Evolutionary conservation across 53 echinoderm and acorn worm genomes (phyloP).

Genomic region (Patiria pectinifera): DNA sequence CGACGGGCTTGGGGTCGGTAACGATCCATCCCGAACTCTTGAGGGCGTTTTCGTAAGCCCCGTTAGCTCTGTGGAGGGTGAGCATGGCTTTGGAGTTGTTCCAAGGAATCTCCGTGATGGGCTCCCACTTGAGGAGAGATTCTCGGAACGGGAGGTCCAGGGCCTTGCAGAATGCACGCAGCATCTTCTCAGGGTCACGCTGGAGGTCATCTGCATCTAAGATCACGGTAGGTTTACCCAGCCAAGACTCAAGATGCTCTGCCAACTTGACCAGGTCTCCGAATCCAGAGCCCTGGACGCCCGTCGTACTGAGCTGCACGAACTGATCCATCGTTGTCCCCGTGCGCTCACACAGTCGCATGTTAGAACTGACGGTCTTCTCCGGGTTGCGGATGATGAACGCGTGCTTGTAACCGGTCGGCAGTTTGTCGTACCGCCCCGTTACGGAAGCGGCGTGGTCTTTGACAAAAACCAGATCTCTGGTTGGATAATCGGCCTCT

Average conservation of each 20-base stretch:
- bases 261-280: constrained; percentile 16
- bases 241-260: constrained; percentile 21
- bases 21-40: constrained; percentile 31
- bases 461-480: constrained; percentile 34
- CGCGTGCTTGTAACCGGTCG: constrained; percentile 16
- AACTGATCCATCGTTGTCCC: constrained; percentile 22
- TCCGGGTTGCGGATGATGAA: constrained; percentile 35
- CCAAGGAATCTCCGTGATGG: constrained; percentile 51
- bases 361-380: neutral
- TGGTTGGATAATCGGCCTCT: constrained; percentile 8
- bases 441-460: constrained; percentile 14
- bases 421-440: constrained; percentile 22
- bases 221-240: neutral
- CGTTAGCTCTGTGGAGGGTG: constrained; percentile 4
- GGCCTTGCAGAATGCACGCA: constrained; percentile 32
- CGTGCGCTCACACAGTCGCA: neutral
- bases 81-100: constrained; percentile 35
- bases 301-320: neutral
- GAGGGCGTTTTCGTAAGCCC: constrained; percentile 39
- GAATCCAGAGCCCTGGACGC: constrained; percentile 11
- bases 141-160: constrained; percentile 29
- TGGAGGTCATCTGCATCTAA: constrained; percentile 46
- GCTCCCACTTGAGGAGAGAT: constrained; percentile 33
- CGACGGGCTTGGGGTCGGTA: neutral
- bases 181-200: constrained; percentile 20